Conservation (phyloP, 1,140 invertebrate genomes). For the Pectinophora gossypiella region DNA sequence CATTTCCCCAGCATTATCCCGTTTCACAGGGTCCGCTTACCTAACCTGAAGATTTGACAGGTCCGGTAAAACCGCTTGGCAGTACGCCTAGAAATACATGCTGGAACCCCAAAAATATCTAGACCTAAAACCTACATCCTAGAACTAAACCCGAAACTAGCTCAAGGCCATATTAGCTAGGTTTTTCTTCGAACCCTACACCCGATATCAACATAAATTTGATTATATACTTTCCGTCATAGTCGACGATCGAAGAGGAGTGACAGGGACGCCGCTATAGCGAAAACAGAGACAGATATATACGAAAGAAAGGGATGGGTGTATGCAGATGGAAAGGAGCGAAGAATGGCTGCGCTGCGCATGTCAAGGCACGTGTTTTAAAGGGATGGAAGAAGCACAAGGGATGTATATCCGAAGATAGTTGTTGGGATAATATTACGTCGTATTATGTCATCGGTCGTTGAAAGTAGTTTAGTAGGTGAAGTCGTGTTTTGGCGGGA, state of each 20-base stretch:
- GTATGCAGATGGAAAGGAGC: conserved; percentile 1
- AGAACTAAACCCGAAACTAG: conserved; percentile 12
- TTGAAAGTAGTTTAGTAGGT: neutral
- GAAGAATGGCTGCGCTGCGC: conserved; percentile 26
- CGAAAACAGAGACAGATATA: no score
- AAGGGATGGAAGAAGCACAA: conserved; percentile 21
- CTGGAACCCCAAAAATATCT: neutral
- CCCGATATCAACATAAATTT: conserved; percentile 56
- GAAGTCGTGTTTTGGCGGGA: neutral
- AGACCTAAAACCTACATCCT: neutral
- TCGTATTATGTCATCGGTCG: neutral
- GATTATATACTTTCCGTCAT: conserved; percentile 73
- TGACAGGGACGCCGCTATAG: conserved; percentile 29
- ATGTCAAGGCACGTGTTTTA: conserved; percentile 59
- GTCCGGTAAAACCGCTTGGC: no score
- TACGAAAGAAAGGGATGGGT: no score
- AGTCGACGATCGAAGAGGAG: conserved; percentile 62
- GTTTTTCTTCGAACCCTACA: conserved; percentile 41
- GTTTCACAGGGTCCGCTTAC: no score
- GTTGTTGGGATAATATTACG: conserved; percentile 25
- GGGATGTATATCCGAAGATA: conserved; percentile 24
- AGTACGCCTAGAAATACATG: no score
- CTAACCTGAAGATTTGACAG: no score
- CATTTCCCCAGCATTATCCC: no score
- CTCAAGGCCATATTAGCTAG: conserved; percentile 29